Conservation (phyloP, 2,113 vertebrate species). For the Cinclus mexicanus region DNA sequence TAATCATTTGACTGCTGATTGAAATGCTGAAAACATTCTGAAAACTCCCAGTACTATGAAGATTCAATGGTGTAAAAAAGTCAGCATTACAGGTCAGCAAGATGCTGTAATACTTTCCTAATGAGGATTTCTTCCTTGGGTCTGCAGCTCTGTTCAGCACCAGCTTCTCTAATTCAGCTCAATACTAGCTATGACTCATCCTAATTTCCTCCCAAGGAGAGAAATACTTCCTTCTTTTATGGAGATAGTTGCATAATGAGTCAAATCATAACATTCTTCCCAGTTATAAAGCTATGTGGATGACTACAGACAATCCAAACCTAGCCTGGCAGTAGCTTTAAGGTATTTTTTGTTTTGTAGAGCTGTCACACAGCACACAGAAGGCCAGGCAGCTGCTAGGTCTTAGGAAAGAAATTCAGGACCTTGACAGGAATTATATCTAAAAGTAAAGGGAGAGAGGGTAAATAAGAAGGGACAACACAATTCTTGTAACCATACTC, state of each 20-base stretch:
- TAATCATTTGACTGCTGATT: background rate
- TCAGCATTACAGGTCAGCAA: background rate
- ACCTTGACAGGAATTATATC: background rate
- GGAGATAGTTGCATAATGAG: background rate
- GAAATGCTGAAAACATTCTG: background rate
- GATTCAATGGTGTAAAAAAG: background rate
- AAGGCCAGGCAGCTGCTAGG: background rate
- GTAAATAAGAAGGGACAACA: background rate
- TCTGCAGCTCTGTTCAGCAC: background rate
- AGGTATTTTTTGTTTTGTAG: background rate
- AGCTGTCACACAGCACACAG: background rate
- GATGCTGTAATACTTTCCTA: background rate
- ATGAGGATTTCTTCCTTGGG: background rate
- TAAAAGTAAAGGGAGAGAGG: background rate
- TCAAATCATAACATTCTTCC: background rate
- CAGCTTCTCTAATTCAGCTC: background rate
- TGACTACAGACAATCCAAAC: background rate
- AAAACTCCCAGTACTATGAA: background rate
- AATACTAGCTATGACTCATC: constrained; percentile 2
- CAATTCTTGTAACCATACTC: background rate
- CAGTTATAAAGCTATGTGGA: background rate
- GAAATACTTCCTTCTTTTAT: constrained; percentile 39
- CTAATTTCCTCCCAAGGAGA: constrained; percentile 16
- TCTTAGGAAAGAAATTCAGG: background rate
- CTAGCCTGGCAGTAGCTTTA: background rate